These are phyloP conservation scores for Epizoanthus illoricatus DNA, from an alignment of 92 coral and sea anemone species.

Conservation along the genomic window DNA sequence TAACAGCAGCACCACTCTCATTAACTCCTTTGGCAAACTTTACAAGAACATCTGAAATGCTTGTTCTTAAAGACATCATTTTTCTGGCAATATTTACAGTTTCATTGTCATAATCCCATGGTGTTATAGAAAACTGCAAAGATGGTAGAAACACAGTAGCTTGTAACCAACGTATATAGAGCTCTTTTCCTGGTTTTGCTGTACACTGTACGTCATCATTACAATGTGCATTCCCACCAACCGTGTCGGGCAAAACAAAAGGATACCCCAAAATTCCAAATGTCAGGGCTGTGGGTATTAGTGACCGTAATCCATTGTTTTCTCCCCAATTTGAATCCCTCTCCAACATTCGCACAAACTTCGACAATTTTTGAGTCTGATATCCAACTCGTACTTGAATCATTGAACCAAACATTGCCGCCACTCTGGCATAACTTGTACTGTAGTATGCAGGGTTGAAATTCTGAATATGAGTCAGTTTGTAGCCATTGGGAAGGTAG, in stretches of 20 bases:
- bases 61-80: conserved; percentile 50
- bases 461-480: conserved; percentile 43
- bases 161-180: conserved; percentile 84
- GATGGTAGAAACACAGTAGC: conserved; percentile 73
- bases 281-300: conserved; percentile 76
- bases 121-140: conserved; percentile 71
- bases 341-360: conserved; percentile 77
- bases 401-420: conserved; percentile 64
- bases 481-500: conserved; percentile 71
- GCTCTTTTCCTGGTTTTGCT: conserved; percentile 63
- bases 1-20: conserved; percentile 64
- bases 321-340: conserved; percentile 69
- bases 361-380: conserved; percentile 60
- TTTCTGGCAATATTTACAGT: conserved; percentile 55
- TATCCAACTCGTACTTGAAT: conserved; percentile 82
- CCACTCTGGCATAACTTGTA: conserved; percentile 63
- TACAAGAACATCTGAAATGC: conserved; percentile 52
- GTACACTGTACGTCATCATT: neutral
- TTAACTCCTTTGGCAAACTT: conserved; percentile 63
- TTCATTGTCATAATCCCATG: conserved; percentile 74
- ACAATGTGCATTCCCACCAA: conserved; percentile 70
- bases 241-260: conserved; percentile 80
- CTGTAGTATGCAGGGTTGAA: conserved; percentile 70
- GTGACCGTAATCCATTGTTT: conserved; percentile 71
- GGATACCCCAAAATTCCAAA: conserved; percentile 88